A percentile compares a stretch with the other conserved stretches of the same genome.
phyloP scores from a whole-genome alignment of 2,797 vertebrate species.

The Lepus townsendii region DNA sequence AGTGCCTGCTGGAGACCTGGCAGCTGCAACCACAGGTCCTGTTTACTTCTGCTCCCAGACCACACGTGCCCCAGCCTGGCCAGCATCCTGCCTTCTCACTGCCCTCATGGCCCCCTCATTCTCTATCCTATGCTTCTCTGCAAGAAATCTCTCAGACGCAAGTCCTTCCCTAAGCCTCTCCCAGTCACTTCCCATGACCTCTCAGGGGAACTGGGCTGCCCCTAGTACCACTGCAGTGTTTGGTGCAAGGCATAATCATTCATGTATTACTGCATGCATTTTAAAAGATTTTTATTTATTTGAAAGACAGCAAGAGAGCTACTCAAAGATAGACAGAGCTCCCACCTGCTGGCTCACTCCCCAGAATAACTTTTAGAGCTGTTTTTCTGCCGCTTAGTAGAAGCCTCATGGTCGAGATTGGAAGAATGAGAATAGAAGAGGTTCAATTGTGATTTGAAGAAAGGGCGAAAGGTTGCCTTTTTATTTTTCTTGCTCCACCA shows the following conservation, averaged over 20 bases:
- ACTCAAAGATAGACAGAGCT: too few species aligned
- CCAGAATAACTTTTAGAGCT: too few species aligned
- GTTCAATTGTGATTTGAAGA: background rate
- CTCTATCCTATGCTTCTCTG: background rate
- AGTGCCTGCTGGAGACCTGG: background rate
- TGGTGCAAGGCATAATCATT: background rate
- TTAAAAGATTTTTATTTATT: background rate
- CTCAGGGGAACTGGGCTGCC: background rate
- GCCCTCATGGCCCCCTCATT: background rate
- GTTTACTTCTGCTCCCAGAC: background rate
- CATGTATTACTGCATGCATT: too few species aligned
- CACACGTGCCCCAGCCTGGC: background rate
- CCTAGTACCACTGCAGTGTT: background rate
- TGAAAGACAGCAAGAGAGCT: too few species aligned
- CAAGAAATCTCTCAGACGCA: too few species aligned
- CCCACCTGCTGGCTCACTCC: too few species aligned
- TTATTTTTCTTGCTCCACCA: background rate
- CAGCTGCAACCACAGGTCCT: background rate
- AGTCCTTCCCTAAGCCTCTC: background rate
- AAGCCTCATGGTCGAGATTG: background rate
- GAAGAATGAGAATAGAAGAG: background rate
- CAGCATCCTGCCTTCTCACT: background rate
- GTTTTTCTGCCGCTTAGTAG: background rate
- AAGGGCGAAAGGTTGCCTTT: background rate
- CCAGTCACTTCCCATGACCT: background rate